Conservation (phyloP, 1,140 invertebrate genomes). For the Trichomalopsis sarcophagae region DNA sequence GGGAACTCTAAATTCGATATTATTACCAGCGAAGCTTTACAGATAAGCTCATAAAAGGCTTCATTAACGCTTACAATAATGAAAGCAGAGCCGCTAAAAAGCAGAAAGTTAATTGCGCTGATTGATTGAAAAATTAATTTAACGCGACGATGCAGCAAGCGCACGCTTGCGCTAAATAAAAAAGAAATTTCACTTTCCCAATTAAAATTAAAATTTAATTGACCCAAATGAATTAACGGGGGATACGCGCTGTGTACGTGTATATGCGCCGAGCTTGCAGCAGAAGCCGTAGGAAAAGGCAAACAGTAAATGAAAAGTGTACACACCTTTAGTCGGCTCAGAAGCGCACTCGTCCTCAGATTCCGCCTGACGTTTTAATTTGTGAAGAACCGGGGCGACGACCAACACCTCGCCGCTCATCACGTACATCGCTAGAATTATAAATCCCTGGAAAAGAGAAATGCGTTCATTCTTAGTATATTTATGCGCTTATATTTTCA, state of each 20-base stretch:
- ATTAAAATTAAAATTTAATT: constrained; percentile 1
- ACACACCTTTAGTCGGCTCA: constrained; percentile 65
- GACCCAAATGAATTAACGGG: background rate
- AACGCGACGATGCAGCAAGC: background rate
- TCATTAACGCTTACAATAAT: background rate
- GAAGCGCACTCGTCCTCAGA: constrained; percentile 62
- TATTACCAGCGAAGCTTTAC: background rate
- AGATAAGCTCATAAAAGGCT: background rate
- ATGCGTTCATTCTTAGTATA: background rate
- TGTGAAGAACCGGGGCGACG: constrained; percentile 63
- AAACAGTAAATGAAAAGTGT: background rate
- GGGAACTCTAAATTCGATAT: background rate
- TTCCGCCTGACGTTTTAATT: constrained; percentile 61
- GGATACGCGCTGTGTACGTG: background rate
- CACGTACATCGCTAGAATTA: constrained; percentile 67
- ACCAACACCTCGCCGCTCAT: constrained; percentile 65
- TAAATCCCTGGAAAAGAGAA: constrained; percentile 64
- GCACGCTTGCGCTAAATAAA: background rate
- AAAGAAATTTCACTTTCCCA: background rate
- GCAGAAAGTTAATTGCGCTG: background rate
- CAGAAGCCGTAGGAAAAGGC: background rate
- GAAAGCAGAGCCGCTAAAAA: background rate
- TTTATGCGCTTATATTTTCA: background rate
- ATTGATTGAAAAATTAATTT: background rate
- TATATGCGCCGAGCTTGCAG: background rate